Evolutionary conservation across 2,113 vertebrate genomes (phyloP).

Genomic region (Neolamprologus longior): DNA sequence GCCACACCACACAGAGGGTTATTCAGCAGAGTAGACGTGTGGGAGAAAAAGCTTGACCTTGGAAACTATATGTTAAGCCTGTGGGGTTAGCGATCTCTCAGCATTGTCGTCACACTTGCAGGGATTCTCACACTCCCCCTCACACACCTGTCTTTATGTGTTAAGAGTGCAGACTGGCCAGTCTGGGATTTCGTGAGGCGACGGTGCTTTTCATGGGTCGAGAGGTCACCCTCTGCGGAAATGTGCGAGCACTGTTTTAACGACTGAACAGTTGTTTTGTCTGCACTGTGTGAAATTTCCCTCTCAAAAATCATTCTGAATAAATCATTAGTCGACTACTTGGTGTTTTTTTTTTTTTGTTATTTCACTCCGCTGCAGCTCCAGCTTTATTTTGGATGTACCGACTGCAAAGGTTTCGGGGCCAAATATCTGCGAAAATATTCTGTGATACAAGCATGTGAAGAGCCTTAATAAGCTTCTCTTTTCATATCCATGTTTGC

Average conservation of each 20-base stretch:
- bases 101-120: slow-evolving; percentile 14
- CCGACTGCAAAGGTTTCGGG: background rate
- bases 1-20: background rate
- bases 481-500: slow-evolving; percentile 21
- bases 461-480: background rate
- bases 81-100: slow-evolving; percentile 47
- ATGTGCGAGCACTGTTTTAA: background rate
- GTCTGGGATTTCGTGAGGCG: background rate
- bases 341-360: background rate
- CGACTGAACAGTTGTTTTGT: slow-evolving; percentile 45
- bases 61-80: slow-evolving; percentile 45
- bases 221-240: slow-evolving; percentile 10
- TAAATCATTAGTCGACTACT: slow-evolving; percentile 11
- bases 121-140: slow-evolving; percentile 44
- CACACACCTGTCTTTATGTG: slow-evolving; percentile 51
- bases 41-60: slow-evolving; percentile 40
- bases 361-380: slow-evolving; percentile 22
- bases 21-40: slow-evolving; percentile 40
- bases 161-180: slow-evolving; percentile 10
- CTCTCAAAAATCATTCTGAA: background rate
- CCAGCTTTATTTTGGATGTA: slow-evolving; percentile 45
- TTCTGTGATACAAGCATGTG: slow-evolving; percentile 33
- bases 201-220: background rate
- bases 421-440: slow-evolving; percentile 54
- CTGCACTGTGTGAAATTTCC: background rate